Conservation (phyloP, 2,113 vertebrate species). For the Eptesicus fuscus region DNA sequence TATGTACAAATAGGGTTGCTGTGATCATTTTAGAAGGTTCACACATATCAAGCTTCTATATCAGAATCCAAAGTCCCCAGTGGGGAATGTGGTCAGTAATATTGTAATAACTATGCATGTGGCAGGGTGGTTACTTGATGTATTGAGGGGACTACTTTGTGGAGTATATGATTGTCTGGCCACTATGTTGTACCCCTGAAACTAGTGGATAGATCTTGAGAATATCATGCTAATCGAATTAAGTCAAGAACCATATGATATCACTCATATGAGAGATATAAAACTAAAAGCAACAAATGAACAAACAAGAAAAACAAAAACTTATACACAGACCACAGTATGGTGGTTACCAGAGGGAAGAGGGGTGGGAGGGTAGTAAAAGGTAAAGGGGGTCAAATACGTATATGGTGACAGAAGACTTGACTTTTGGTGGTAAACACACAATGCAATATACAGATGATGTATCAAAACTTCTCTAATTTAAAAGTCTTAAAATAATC, state of each 20-base stretch:
- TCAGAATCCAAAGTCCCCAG: background rate
- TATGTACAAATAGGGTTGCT: background rate
- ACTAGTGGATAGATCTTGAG: background rate
- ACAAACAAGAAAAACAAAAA: background rate
- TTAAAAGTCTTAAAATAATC: background rate
- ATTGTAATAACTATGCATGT: background rate
- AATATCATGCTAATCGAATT: background rate
- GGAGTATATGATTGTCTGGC: background rate
- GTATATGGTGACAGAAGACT: background rate
- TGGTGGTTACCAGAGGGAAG: background rate
- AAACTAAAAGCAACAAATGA: background rate
- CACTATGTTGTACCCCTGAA: background rate
- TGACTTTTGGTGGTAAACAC: background rate
- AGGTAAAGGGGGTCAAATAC: background rate
- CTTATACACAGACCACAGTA: background rate
- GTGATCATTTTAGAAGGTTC: background rate
- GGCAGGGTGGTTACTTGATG: background rate
- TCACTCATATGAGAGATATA: background rate
- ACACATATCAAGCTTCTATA: background rate
- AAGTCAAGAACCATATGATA: background rate
- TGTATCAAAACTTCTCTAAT: background rate
- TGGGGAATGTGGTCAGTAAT: background rate
- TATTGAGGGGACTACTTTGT: background rate
- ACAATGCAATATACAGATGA: background rate
- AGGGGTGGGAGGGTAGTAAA: background rate